These are phyloP conservation scores for Parazoanthus darwini DNA, from an alignment of 92 coral and sea anemone genomes.

Conservation along the genomic window DNA sequence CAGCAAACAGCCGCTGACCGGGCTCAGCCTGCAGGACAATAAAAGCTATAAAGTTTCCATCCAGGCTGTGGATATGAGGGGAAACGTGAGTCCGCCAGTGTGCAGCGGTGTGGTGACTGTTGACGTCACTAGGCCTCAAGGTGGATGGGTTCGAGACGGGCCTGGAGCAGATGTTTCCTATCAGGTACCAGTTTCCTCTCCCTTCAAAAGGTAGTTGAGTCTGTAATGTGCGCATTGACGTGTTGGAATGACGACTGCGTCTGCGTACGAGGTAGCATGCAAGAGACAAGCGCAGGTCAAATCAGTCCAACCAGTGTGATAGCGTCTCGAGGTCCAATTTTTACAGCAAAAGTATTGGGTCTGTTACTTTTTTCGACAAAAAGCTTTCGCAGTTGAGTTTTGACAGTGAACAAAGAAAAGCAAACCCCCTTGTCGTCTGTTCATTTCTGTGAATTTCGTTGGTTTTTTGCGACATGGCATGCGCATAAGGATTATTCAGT, in stretches of 20 bases:
- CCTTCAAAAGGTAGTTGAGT: too few species aligned
- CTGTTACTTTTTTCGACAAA: too few species aligned
- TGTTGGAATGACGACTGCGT: too few species aligned
- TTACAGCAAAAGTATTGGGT: too few species aligned
- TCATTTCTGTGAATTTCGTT: too few species aligned
- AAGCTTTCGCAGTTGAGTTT: too few species aligned
- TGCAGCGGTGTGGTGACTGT: constrained; percentile 56
- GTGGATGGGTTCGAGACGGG: constrained; percentile 87
- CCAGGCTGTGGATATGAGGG: constrained; percentile 51
- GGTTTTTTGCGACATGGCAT: too few species aligned
- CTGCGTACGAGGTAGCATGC: neutral
- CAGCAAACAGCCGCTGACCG: constrained; percentile 48
- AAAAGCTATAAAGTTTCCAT: constrained; percentile 51
- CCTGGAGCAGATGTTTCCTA: constrained; percentile 64
- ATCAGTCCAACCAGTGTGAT: too few species aligned
- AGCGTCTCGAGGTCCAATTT: too few species aligned
- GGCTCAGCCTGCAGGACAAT: constrained; percentile 50
- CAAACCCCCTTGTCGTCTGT: too few species aligned
- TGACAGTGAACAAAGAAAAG: too few species aligned
- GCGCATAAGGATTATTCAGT: neutral
- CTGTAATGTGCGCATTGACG: too few species aligned
- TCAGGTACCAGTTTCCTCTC: constrained; percentile 42
- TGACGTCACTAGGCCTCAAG: constrained; percentile 67
- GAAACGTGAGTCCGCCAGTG: constrained; percentile 44
- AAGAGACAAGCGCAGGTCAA: neutral